Evolutionary conservation across 2,113 vertebrate species (phyloP).

Genomic region (Hepsetus odoe): DNA sequence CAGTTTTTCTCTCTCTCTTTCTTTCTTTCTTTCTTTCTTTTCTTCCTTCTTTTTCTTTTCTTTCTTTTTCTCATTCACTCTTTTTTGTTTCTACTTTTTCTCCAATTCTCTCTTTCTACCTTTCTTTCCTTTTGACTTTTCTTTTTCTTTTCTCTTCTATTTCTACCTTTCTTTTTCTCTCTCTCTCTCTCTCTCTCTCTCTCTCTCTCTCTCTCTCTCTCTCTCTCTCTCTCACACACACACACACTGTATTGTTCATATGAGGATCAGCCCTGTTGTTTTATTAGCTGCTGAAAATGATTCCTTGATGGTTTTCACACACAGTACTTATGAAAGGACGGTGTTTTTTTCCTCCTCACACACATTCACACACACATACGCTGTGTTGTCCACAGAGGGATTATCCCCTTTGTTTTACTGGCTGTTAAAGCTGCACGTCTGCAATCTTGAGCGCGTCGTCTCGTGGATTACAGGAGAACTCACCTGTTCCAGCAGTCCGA

Average conservation of each 20-base stretch:
- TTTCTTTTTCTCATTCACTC: neutral
- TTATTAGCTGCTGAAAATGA: slow-evolving; percentile 26
- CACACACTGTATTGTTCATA: neutral
- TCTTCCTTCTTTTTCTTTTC: no score
- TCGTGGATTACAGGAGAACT: slow-evolving; percentile 57
- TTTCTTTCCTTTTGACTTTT: neutral
- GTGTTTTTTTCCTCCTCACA: slow-evolving; percentile 23
- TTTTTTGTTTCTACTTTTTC: no score
- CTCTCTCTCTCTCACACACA: neutral
- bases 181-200: neutral
- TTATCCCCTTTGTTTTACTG: slow-evolving; percentile 60
- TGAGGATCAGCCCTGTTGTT: neutral
- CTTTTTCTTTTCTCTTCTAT: neutral
- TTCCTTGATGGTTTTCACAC: slow-evolving; percentile 21
- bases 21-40: no score
- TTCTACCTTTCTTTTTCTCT: neutral
- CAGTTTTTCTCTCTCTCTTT: no score
- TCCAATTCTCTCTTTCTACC: neutral
- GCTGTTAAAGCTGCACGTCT: slow-evolving; percentile 50
- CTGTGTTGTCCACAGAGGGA: slow-evolving; percentile 48
- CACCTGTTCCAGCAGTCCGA: slow-evolving; percentile 53
- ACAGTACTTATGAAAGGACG: slow-evolving; percentile 52
- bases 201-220: neutral
- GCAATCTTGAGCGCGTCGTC: slow-evolving; percentile 41
- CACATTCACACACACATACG: neutral